Base-by-base conservation (phyloP, 2,797 vertebrate species). In the Luscinia megarhynchos region DNA sequence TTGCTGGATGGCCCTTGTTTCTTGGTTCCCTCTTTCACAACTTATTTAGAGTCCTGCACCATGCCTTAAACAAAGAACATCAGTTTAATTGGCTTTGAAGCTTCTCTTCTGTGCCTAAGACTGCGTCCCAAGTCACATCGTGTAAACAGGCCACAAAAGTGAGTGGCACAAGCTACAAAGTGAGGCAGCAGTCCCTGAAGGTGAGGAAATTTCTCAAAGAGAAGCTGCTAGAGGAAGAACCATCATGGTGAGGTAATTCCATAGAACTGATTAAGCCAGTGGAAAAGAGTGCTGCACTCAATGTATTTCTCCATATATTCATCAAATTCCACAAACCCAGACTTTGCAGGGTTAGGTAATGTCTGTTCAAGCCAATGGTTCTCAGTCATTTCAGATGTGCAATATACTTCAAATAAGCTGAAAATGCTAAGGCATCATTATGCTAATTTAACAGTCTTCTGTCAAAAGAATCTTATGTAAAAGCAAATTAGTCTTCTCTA, bases 321-420 rank as follows among this genome's bases (percentile, higher is more conserved):
- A 96, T 74, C 85, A 93, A 93, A 91, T 88, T 96, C 87, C 91
- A 95, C 85, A 94, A 84, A 84, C 85, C 92, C 10, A 84, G 90
- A 89, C 80, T 93, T 87, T 43, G 87, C 87, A 32, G 40, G 30
- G 75, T 95, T 96, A 95, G 69, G 91, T 95, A 96, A 96, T 84
- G 81, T 90, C 94, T 97, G 51, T 90, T 77, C 55, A 90, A 89
- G 62, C 72, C 62, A 87, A 89, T 57, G 46, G 45, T 72, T 80
- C 66, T 80, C 64, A 89, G 81, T 62, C 64, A 87, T 72, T 92
- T 95, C 40, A 90, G 72, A 92, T 84, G 67, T 77, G 58, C 83
- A 95, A 48, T 32, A 50, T 62, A 32, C 51, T 75, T 89, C 59
- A 66, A 89, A 93, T 21, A 75, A 72, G 23, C 7, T 87, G 30